Evolutionary conservation across 2,113 vertebrate species (phyloP).

Genomic region (Peromyscus leucopus): DNA sequence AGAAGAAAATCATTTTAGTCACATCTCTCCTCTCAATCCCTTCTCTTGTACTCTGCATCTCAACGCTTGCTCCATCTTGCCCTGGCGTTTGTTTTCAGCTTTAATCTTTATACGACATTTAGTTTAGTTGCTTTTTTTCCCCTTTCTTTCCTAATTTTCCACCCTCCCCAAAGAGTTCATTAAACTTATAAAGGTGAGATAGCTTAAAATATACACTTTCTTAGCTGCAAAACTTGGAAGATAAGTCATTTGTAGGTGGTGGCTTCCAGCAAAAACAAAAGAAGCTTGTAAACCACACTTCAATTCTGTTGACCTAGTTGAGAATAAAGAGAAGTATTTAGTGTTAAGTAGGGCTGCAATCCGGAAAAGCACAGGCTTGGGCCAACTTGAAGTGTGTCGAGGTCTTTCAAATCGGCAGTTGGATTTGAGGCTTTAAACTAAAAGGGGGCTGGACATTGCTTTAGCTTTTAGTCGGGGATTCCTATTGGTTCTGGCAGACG

Average conservation of each 20-base stretch:
- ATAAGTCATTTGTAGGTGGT: neutral
- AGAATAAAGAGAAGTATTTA: neutral
- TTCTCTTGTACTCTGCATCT: neutral
- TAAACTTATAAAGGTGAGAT: neutral
- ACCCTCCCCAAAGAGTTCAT: neutral
- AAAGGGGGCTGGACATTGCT: neutral
- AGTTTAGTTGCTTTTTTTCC: neutral
- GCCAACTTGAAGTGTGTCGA: neutral
- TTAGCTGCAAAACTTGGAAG: neutral
- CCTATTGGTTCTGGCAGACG: neutral
- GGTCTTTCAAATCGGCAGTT: neutral
- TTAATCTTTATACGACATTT: neutral
- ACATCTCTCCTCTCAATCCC: neutral
- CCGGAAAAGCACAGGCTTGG: neutral
- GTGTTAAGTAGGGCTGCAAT: neutral
- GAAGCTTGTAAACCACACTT: neutral
- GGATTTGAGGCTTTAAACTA: neutral
- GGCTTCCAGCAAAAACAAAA: neutral
- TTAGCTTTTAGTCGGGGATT: neutral
- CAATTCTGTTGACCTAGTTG: neutral
- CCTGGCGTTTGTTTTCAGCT: neutral
- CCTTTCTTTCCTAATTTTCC: neutral
- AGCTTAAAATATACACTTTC: neutral
- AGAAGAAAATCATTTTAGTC: neutral
- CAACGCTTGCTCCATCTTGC: neutral